phyloP scores from a whole-genome alignment of 2,797 vertebrate genomes.

The Babyrousa celebensis region DNA sequence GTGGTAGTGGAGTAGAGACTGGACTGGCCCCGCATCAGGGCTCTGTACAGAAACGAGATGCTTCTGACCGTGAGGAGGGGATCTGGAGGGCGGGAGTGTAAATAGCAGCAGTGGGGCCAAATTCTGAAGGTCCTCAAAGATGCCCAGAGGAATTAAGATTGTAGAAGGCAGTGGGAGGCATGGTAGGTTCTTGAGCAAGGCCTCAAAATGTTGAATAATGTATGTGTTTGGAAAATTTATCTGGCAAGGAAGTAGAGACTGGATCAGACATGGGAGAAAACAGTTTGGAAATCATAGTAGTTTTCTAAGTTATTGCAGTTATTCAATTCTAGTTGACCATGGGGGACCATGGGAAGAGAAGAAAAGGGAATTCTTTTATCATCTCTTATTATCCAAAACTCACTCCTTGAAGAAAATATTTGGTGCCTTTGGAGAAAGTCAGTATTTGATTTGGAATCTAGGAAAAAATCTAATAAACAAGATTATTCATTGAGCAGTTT shows the following conservation, averaged over 20 bases:
- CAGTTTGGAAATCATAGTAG: neutral
- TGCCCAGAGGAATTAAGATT: neutral
- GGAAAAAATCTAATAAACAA: neutral
- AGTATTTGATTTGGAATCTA: neutral
- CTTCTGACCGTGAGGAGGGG: neutral
- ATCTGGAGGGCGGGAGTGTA: neutral
- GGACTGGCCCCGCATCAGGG: no score
- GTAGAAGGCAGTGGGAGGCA: neutral
- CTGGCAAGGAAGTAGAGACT: neutral
- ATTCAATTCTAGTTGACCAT: neutral
- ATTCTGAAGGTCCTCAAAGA: slow-evolving; percentile 12
- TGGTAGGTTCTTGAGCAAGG: neutral
- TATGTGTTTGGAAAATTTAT: neutral
- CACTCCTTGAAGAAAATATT: neutral
- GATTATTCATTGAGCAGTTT: neutral
- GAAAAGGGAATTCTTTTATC: neutral
- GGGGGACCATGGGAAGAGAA: neutral
- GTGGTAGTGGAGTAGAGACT: no score
- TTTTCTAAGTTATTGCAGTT: neutral
- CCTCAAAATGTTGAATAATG: neutral
- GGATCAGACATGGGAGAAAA: neutral
- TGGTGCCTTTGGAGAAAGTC: neutral
- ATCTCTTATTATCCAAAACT: neutral
- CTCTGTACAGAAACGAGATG: neutral
- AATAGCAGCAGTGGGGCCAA: neutral